phyloP scores from a whole-genome alignment of 2,888 invertebrate genomes.

The Lasioglossum vierecki region DNA sequence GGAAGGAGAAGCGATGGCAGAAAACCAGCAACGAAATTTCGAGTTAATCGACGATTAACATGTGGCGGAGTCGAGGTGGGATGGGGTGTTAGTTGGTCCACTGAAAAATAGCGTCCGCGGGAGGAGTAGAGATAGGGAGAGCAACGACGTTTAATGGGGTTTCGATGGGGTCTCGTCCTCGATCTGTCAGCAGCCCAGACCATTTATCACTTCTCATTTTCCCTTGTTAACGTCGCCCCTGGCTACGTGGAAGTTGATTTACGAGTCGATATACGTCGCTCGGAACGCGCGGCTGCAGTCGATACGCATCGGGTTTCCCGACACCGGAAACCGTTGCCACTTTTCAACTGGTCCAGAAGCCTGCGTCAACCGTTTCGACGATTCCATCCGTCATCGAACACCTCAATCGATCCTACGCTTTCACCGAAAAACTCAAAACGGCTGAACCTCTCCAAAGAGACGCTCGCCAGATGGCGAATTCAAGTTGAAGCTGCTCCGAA shows the following conservation, averaged over 20 bases:
- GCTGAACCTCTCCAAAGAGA: not conserved
- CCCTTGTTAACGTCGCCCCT: constrained; percentile 62
- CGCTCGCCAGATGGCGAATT: not conserved
- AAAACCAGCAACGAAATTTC: constrained; percentile 1
- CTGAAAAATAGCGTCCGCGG: constrained; percentile 45
- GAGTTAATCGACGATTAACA: constrained; percentile 38
- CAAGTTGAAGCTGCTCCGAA: not conserved
- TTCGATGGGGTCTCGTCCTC: constrained; percentile 64
- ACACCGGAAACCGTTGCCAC: constrained; percentile 9
- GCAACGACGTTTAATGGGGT: constrained; percentile 58
- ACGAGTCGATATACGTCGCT: constrained; percentile 51
- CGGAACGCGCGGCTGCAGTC: constrained; percentile 25
- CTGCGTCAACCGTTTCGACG: not conserved
- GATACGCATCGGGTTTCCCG: constrained; percentile 36
- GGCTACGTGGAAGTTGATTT: constrained; percentile 54
- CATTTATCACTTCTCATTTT: constrained; percentile 70
- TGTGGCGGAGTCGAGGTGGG: not conserved
- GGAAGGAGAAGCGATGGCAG: not conserved
- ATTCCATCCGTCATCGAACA: constrained; percentile 11
- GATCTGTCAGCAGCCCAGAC: constrained; percentile 52
- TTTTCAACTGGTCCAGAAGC: not conserved
- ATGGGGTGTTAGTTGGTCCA: constrained; percentile 8
- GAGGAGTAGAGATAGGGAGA: constrained; percentile 25
- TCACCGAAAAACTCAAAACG: not conserved
- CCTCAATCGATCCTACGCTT: not conserved